phyloP scores from a whole-genome alignment of 2,113 vertebrate genomes.

The Myanophis thanlyinensis region DNA sequence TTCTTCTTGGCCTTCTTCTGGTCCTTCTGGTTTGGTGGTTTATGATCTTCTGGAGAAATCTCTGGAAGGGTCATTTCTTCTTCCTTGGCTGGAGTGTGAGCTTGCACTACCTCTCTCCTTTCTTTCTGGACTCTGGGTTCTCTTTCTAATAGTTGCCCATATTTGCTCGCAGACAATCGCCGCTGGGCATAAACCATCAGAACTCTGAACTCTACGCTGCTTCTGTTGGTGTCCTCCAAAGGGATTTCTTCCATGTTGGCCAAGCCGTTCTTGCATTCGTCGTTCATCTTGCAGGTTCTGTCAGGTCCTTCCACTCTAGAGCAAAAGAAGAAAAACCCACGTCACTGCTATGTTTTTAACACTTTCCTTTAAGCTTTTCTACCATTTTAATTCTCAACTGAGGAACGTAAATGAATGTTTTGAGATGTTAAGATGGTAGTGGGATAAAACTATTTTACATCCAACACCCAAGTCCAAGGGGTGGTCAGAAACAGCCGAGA shows the following conservation, averaged over 20 bases:
- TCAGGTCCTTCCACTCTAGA: background rate
- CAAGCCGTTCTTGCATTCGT: constrained; percentile 35
- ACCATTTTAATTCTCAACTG: background rate
- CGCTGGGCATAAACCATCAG: constrained; percentile 57
- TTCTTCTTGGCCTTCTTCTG: constrained; percentile 28
- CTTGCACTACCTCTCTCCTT: background rate
- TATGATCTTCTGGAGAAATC: background rate
- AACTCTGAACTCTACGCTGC: constrained; percentile 63
- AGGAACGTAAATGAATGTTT: background rate
- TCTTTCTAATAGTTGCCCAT: constrained; percentile 27
- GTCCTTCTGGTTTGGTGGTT: background rate
- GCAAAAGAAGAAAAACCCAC: background rate
- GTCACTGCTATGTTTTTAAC: background rate
- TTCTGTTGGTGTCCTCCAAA: constrained; percentile 54
- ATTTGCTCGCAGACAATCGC: constrained; percentile 30
- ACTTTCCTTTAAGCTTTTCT: background rate
- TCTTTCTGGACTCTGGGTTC: background rate
- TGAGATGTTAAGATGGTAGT: background rate
- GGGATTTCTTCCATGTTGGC: constrained; percentile 57
- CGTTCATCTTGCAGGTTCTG: background rate
- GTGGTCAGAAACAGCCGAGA: background rate
- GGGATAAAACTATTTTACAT: background rate
- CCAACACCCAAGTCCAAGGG: background rate
- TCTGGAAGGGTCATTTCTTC: background rate
- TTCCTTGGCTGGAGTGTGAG: background rate